phyloP scores from a whole-genome alignment of 1,140 invertebrate genomes.

The Amphibalanus amphitrite region DNA sequence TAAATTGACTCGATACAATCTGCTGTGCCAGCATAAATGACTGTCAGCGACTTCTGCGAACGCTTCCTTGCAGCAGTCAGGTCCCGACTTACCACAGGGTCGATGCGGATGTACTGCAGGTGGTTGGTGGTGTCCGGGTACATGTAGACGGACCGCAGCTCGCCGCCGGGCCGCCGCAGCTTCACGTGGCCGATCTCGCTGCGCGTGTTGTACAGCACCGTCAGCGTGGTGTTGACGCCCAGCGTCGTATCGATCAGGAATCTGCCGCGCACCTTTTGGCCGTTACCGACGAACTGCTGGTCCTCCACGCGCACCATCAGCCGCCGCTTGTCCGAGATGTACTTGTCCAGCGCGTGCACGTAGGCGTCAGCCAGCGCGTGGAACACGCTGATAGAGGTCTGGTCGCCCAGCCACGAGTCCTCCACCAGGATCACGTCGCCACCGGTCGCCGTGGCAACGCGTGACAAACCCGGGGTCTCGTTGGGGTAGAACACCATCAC shows the following conservation, averaged over 20 bases:
- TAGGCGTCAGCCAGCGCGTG: neutral
- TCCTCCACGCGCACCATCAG: neutral
- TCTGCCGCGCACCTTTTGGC: neutral
- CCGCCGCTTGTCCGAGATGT: neutral
- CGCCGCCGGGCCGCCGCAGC: neutral
- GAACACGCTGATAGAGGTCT: neutral
- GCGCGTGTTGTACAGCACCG: neutral
- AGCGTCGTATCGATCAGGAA: too few relatives aligned
- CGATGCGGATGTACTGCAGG: neutral
- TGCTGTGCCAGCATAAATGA: too few relatives aligned
- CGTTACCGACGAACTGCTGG: neutral
- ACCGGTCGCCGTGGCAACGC: neutral
- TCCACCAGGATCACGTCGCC: neutral
- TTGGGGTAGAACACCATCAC: neutral
- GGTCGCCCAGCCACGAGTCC: neutral
- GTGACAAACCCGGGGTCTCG: neutral
- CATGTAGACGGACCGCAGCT: neutral
- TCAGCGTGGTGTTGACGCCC: neutral
- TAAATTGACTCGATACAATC: too few relatives aligned
- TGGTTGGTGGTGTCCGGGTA: constrained; percentile 2
- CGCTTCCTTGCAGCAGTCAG: too few relatives aligned
- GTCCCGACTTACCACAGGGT: neutral
- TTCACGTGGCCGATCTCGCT: constrained; percentile 2
- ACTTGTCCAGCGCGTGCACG: neutral
- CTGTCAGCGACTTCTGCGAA: too few relatives aligned